These are phyloP conservation scores for Eupithecia centaureata DNA, from an alignment of 2,888 invertebrate species.

Conservation along the genomic window DNA sequence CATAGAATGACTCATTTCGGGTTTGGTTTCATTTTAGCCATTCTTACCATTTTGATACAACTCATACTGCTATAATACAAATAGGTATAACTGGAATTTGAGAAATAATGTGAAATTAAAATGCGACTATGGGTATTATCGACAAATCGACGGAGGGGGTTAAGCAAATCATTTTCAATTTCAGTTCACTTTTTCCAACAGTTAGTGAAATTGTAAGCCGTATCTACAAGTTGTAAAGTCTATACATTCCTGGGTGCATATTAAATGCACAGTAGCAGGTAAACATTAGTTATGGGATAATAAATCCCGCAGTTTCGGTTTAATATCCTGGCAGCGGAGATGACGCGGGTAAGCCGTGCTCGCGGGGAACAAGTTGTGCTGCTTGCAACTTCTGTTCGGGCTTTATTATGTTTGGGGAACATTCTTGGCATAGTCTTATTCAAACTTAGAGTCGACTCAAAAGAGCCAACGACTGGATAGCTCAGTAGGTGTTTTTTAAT, in stretches of 20 bases:
- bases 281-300: conserved; percentile 36
- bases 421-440: conserved; percentile 1
- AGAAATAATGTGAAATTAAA: conserved; percentile 1
- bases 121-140: neutral
- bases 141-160: neutral
- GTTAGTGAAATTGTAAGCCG: neutral
- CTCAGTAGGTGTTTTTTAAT: neutral
- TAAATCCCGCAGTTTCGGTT: conserved; percentile 34
- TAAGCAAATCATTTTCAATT: too few relatives aligned
- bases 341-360: conserved; percentile 11
- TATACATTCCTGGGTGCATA: conserved; percentile 9
- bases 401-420: neutral
- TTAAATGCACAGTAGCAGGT: conserved; percentile 33
- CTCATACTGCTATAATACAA: too few relatives aligned
- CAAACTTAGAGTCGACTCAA: neutral
- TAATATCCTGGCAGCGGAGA: conserved; percentile 37
- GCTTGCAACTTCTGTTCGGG: neutral
- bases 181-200: neutral
- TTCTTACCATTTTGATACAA: neutral
- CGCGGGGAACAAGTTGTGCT: neutral
- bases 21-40: neutral
- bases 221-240: conserved; percentile 1
- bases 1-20: neutral
- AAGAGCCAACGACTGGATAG: neutral
- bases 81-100: neutral